Base-by-base conservation (phyloP, 2,888 invertebrate genomes). In the Drosophila subsilvestris region DNA sequence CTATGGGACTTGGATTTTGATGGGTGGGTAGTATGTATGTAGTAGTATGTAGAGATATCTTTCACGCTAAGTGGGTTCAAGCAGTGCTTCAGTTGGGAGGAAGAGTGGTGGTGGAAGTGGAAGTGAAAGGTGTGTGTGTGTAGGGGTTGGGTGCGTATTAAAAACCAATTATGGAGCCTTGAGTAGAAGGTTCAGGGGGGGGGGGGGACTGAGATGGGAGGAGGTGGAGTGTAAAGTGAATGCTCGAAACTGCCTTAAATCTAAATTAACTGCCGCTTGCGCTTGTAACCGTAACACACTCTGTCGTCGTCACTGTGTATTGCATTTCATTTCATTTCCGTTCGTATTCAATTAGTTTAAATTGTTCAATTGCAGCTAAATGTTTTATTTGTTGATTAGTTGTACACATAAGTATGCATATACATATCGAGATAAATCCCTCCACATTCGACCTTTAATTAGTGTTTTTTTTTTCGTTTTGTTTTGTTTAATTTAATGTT, bases 311-410 rank as follows among this genome's bases (percentile, higher is more conserved):
- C 48, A 32, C 6, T 51, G n/a, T 37, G 48, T 68, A 22, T 55
- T 61, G 18, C 67, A 29, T 55, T 29, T 58, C n/a, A 54, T 18
- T 55, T 56, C 50, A 22, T 17, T 55, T 57, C 57, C 58, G 49
- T 70, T 67, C 53, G 53, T 42, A 45, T 84, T 74, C 63, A 75
- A 86, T 85, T 79, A 68, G 60, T 75, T 79, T 73, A 70, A 71
- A 63, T 76, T 78, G 37, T 78, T 80, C 68, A 89, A 89, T 84
- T 84, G 89, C 86, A 77, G 84, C 84, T 84, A 84, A 89, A 89
- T 72, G 55, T 49, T 51, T 69, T 50, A 42, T 58, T 71, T 67
- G 73, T 81, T 71, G 69, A 77, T 86, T 89, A 81, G 58, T 70
- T 65, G 72, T 63, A 80, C 71, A 80, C 75, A 68, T 70, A 55